These are phyloP conservation scores for Drosophila leontia DNA, from an alignment of 1,140 invertebrate genomes.

Conservation along the genomic window DNA sequence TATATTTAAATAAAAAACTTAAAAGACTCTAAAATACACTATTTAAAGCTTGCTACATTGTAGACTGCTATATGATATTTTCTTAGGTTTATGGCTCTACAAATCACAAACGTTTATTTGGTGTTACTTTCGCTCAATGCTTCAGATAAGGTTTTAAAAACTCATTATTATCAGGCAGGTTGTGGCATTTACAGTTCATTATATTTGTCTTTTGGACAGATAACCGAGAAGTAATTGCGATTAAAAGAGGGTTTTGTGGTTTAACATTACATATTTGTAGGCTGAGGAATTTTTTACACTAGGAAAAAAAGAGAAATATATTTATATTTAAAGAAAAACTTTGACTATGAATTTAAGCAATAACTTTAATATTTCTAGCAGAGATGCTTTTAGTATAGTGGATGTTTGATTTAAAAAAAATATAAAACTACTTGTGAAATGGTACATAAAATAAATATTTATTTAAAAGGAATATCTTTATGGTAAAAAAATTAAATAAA, in stretches of 20 bases:
- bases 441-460: not conserved
- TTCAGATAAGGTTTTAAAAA: conserved; percentile 35
- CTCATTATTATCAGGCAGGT: conserved; percentile 30
- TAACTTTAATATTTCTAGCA: not conserved
- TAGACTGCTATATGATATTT: not conserved
- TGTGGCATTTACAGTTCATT: conserved; percentile 30
- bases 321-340: no score
- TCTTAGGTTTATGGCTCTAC: not conserved
- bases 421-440: not conserved
- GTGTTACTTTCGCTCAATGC: conserved; percentile 13
- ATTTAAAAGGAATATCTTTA: not conserved
- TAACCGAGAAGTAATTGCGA: conserved; percentile 17
- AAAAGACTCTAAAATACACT: not conserved
- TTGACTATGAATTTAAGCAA: not conserved
- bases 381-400: no score
- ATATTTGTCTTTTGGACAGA: conserved; percentile 41
- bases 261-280: conserved; percentile 7
- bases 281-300: not conserved
- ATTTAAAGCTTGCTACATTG: conserved; percentile 24
- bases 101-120: conserved; percentile 8
- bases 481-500: not conserved
- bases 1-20: no score
- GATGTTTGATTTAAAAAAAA: not conserved
- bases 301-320: no score
- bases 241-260: conserved; percentile 22